Conservation (phyloP, 2,113 vertebrate species). For the Zosterops pallidus region DNA sequence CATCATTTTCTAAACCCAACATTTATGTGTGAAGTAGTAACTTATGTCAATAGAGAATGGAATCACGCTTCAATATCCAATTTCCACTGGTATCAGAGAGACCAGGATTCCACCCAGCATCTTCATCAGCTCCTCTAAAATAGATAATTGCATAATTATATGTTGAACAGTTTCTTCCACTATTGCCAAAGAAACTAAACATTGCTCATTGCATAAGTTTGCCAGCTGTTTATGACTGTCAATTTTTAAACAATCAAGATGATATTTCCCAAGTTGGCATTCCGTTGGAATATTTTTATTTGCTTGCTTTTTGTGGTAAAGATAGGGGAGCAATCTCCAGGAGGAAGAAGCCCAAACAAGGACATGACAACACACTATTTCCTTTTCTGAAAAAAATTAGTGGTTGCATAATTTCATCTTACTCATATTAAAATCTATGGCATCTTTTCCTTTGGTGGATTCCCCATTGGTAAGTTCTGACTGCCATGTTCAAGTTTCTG, state of each 20-base stretch:
- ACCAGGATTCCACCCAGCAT: fast-evolving
- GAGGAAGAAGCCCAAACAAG: not conserved
- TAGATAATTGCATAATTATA: not conserved
- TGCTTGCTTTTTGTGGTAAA: not conserved
- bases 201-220: not conserved
- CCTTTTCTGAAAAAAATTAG: not conserved
- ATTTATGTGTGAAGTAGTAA: not conserved
- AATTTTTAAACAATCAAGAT: not conserved
- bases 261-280: not conserved
- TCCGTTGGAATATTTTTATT: not conserved
- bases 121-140: not conserved
- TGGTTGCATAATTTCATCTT: not conserved
- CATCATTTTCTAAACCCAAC: not conserved
- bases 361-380: not conserved
- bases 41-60: not conserved
- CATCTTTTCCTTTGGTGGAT: not conserved
- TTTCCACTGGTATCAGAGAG: not conserved
- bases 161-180: not conserved
- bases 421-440: not conserved
- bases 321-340: not conserved
- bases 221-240: not conserved
- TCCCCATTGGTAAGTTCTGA: not conserved
- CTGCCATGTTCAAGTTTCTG: not conserved
- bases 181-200: not conserved
- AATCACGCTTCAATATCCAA: not conserved